Base-by-base conservation (phyloP, 2,888 invertebrate genomes). In the Acronicta leporina region DNA sequence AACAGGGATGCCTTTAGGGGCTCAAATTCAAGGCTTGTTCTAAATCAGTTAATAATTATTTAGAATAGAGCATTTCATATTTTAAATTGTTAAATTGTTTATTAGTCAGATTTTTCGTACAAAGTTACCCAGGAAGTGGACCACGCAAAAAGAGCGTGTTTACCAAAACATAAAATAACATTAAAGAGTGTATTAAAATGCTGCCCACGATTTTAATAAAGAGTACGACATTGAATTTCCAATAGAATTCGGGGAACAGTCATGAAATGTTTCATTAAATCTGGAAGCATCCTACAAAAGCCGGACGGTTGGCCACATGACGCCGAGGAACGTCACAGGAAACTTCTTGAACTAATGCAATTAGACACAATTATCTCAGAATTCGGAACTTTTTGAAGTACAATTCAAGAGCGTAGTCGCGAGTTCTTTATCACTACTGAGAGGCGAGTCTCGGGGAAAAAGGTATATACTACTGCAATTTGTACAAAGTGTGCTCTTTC, bases 401-500 rank as follows among this genome's bases (percentile, higher is more conserved):
- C 68, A 75, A 74, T 75, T 77, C 68, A 66, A 60, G 71, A 75
- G 65, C 70, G 66, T 55, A 70, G 68, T 68, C 59, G 49, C 48
- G 52, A 69, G 73, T 73, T 76, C 76, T 84, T 82, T 82, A 83
- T 84, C 77, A 79, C 79, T 67, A 60, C 68, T 75, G 77, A 75
- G 79, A 79, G 68, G 54, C 75, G 51, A 71, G 76, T 76, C 69
- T 69, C 74, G 73, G 41, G 57, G 58, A 48, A 63, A 47, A 69
- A 53, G 51, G n/a, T n/a, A n/a, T 73, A 75, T 60, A 71, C 73
- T 81, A 76, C 78, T 74, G 80, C 83, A 83, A 84, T 87, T 87
- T 86, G 83, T 82, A 80, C 81, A 80, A 85, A 87, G 79, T 82
- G 79, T 81, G 78, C 81, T 79, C 76, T 81, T 79, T 79, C 76